Base-by-base conservation (phyloP, 2,888 invertebrate species). In the Nineta flava region DNA sequence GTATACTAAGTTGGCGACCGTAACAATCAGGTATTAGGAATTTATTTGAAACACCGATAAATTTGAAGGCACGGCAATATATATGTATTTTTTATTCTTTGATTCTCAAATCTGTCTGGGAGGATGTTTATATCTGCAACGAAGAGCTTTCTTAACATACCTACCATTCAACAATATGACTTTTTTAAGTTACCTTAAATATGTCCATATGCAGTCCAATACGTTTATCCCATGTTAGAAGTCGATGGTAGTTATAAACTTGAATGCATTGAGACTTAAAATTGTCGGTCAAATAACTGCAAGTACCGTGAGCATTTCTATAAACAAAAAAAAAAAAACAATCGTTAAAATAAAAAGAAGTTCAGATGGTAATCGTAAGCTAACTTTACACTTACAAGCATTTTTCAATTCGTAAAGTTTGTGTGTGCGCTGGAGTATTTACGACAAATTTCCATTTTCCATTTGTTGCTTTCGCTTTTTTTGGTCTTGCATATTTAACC, bases 381-480 rank as follows among this genome's bases (percentile, higher is more conserved):
- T 43, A 19, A 19, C 7, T 26, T 5, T 26, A 13, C 45, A 73
- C 80, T 77, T 62, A 82, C 82, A 79, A 71, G 70, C 88, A 88
- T 61, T 87, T 86, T 62, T 88, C 88, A 51, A 88, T 68, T 9
- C 88, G 68, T 47, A 88, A 62, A 0, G 87, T 88, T 67, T 88
- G 88, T 7, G 86, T 85, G 59, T 87, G 86, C 54, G 86, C 84
- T 0, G 83, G 86, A 0, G 87, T 85, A 58, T 88, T 88, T 44
- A 88, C 87, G 55, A 88, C 84, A 60, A 81, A 87, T 61, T 87
- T 87, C 87, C 88, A 88, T 56, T 81, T 76, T 0, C 87, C 87
- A 1, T 81, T 80, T 1, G 84, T 83, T 1, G 86, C 84, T 47
- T 84, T 72, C 0, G 87, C 88, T 52, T 86, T 74, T 62, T 87